phyloP scores from a whole-genome alignment of 2,888 invertebrate species.

The Balanococcus diminutus region DNA sequence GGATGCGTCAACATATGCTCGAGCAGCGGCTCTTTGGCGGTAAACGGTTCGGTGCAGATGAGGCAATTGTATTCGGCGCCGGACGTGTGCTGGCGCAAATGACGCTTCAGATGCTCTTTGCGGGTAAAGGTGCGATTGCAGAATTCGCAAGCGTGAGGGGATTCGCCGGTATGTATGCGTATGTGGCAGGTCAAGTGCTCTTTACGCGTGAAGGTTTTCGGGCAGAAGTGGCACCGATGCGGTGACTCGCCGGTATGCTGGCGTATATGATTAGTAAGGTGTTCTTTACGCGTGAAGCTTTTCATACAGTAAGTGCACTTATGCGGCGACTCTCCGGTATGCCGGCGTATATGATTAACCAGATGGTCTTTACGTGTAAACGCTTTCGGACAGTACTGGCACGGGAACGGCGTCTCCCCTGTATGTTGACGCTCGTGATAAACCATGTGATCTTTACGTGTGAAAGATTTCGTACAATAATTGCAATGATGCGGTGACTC shows the following conservation, averaged over 20 bases:
- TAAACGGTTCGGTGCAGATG: conserved; percentile 76
- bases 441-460: conserved; percentile 82
- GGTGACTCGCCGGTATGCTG: conserved; percentile 69
- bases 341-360: conserved; percentile 85
- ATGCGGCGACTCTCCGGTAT: conserved; percentile 86
- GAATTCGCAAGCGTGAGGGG: conserved; percentile 83
- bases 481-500: conserved; percentile 68
- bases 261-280: conserved; percentile 60
- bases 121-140: conserved; percentile 85
- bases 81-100: conserved; percentile 68
- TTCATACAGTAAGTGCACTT: conserved; percentile 83
- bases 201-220: conserved; percentile 79
- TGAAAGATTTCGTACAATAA: conserved; percentile 86
- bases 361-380: conserved; percentile 88
- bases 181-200: conserved; percentile 77
- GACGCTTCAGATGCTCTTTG: conserved; percentile 80
- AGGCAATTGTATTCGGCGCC: conserved; percentile 81
- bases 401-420: conserved; percentile 77
- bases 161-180: conserved; percentile 85
- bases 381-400: conserved; percentile 76
- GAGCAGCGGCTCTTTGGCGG: conserved; percentile 75
- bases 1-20: conserved; percentile 80
- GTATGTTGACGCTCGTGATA: conserved; percentile 84
- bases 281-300: conserved; percentile 60
- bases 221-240: conserved; percentile 79